These are phyloP conservation scores for Lepidurus couesii DNA, from an alignment of 1,140 invertebrate species.

Conservation along the genomic window DNA sequence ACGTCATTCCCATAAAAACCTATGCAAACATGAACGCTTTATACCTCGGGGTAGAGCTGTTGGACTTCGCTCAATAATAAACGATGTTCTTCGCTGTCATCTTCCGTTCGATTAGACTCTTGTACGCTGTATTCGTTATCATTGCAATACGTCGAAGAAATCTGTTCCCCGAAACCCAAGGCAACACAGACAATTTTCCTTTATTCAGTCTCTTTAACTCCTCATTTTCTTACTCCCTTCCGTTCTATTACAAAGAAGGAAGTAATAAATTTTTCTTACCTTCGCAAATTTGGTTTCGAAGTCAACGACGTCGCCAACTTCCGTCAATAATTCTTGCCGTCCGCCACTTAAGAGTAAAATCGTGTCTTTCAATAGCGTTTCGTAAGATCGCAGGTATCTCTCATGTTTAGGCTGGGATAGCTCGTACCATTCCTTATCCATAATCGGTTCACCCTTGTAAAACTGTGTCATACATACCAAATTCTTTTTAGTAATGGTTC, in stretches of 20 bases:
- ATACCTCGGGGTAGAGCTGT: not conserved
- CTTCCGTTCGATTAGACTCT: not conserved
- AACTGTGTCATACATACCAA: constrained; percentile 39
- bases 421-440: constrained; percentile 44
- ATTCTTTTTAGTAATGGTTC: not conserved
- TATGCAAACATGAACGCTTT: not conserved
- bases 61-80: not conserved
- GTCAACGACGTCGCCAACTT: constrained; percentile 50
- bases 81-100: not conserved
- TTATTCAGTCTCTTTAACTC: not conserved
- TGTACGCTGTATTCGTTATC: not conserved
- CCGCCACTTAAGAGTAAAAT: constrained; percentile 47
- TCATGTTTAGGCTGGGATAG: constrained; percentile 27
- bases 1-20: not conserved
- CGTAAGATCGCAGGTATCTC: constrained; percentile 44
- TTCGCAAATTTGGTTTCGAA: constrained; percentile 56
- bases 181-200: not conserved
- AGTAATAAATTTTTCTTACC: constrained; percentile 41
- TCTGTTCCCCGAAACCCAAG: constrained; percentile 37
- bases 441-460: constrained; percentile 45
- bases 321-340: constrained; percentile 43
- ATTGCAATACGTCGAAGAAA: constrained; percentile 3
- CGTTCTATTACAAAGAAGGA: not conserved
- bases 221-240: not conserved
- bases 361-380: constrained; percentile 44